Evolutionary conservation across 2,113 vertebrate genomes (phyloP).

Genomic region (Ammodramus savannarum): DNA sequence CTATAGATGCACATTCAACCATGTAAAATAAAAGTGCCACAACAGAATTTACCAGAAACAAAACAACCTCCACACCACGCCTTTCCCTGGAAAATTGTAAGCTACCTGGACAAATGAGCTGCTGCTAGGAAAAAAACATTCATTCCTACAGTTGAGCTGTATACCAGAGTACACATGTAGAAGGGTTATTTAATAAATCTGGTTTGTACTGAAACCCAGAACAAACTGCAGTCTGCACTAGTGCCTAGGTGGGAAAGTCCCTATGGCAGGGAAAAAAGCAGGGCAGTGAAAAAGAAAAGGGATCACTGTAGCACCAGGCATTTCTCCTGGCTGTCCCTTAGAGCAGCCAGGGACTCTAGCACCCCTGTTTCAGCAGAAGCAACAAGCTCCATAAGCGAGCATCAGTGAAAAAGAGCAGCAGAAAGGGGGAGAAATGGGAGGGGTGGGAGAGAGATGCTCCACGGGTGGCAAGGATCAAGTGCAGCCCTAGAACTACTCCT

Average conservation of each 20-base stretch:
- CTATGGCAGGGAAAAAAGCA: neutral
- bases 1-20: slow-evolving; percentile 9
- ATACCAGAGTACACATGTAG: neutral
- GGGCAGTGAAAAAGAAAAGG: neutral
- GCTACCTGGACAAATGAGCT: neutral
- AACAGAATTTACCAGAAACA: neutral
- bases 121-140: neutral
- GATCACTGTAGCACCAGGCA: neutral
- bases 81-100: slow-evolving; percentile 3
- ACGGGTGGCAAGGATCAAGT: neutral
- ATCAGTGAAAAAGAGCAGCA: neutral
- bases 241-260: neutral
- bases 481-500: neutral
- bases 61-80: neutral
- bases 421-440: neutral
- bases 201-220: neutral
- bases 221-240: neutral
- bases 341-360: neutral
- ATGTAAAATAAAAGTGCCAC: neutral
- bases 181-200: neutral
- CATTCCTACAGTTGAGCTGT: neutral
- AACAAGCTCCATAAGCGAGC: neutral
- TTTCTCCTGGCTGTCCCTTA: neutral
- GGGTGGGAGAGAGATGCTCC: neutral
- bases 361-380: neutral